phyloP scores from a whole-genome alignment of 2,113 vertebrate genomes.

The Catharus bicknelli region DNA sequence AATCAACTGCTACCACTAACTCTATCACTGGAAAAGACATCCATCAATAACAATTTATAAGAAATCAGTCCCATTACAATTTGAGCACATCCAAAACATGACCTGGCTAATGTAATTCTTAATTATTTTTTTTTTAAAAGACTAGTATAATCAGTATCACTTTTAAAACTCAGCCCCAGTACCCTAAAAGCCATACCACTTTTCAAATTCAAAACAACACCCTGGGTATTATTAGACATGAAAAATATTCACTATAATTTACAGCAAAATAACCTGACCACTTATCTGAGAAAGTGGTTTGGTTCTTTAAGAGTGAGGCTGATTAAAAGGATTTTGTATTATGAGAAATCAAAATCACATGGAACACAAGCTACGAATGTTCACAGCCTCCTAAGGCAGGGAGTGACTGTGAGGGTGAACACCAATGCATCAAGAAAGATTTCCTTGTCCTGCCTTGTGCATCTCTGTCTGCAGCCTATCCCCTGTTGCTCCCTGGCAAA shows the following conservation, averaged over 20 bases:
- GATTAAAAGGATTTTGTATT: background rate
- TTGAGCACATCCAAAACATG: background rate
- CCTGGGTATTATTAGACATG: background rate
- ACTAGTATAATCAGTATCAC: background rate
- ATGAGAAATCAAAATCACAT: background rate
- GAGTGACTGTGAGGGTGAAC: background rate
- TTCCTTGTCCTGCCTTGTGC: background rate
- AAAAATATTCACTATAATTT: background rate
- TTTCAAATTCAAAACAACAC: background rate
- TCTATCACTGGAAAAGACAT: background rate
- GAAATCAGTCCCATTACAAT: background rate
- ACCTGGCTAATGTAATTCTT: background rate
- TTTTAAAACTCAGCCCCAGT: background rate
- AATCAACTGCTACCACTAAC: background rate
- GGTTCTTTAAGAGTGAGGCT: background rate
- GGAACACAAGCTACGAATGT: background rate
- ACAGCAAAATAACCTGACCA: background rate
- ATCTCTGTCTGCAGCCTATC: background rate
- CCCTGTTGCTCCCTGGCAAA: background rate
- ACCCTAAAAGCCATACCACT: background rate
- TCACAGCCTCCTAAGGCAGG: background rate
- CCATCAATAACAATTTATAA: background rate
- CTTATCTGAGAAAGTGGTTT: background rate
- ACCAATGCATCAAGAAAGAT: background rate
- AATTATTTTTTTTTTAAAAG: background rate